Evolutionary conservation across 2,113 vertebrate genomes (phyloP), one percentile per base, ranked within the genome.

Genomic region (Phyllostomus discolor): DNA sequence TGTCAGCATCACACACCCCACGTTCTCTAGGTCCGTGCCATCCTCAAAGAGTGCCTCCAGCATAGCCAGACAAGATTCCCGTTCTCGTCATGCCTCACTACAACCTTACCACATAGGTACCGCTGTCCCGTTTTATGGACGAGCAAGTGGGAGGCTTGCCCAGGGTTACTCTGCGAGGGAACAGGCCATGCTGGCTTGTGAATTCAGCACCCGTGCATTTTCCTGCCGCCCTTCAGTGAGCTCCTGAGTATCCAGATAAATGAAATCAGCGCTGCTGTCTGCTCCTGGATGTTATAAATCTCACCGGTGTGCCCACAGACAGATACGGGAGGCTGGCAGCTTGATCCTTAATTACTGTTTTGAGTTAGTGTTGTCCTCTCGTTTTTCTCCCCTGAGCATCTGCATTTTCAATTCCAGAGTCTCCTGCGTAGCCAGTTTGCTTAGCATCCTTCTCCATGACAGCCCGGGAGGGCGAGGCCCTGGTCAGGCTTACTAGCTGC

Each of bases 31-130:
- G n/a, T 48, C 3, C 1, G 0, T 15, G 54, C 33, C n/a, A 5
- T 11, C 2, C 35, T n/a, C 9, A 2, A 28, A 31, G 16, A 59
- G 66, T 1, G 2, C 4, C 52, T 35, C 75, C 15, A 28, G 50
- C 52, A 1, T 4, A 22, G 5, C 22, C 4, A 16, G 78, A 31
- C 14, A 0, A 57, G 22, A 64, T 7, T 28, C 12, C 0, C 0
- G 4, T 35, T 35, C 38, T 50, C 35, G 2, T n/a, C 7, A 3
- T 4, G 26, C 14, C 50, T 5, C 35, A 1, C 54, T 38, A 38
- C 57, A 50, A 10, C 33, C 70, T 52, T 3, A 4, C 12, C 43
- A 5, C 43, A 0, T 0, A 4, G 0, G 22, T 10, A 0, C 72
- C 16, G 11, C 7, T 50, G 33, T 59, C 31, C 52, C 33, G 20